Evolutionary conservation across 2,888 invertebrate species (phyloP).

Genomic region (Lepidocyrtoides sp.): DNA sequence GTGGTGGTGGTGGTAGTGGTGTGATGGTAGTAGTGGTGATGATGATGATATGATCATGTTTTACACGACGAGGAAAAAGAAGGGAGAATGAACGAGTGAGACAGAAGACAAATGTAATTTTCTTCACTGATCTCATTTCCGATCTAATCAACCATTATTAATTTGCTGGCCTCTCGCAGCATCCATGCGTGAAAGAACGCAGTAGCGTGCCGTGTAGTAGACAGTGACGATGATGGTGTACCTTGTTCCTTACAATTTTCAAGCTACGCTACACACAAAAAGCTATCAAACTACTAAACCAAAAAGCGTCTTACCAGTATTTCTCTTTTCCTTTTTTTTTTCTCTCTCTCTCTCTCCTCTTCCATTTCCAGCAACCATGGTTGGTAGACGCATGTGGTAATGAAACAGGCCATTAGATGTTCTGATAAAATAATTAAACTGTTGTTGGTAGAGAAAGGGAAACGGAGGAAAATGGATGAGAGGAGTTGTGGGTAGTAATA

Average conservation of each 20-base stretch:
- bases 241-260: slow-evolving; percentile 24
- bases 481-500: slow-evolving; percentile 45
- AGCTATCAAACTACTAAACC: neutral
- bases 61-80: slow-evolving; percentile 42
- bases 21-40: no score
- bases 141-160: slow-evolving; percentile 77
- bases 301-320: neutral
- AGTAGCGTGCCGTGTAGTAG: slow-evolving; percentile 56
- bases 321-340: neutral
- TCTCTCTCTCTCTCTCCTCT: neutral
- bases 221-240: slow-evolving; percentile 33
- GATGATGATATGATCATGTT: slow-evolving; percentile 60
- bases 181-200: slow-evolving; percentile 74
- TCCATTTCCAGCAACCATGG: neutral
- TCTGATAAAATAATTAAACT: slow-evolving; percentile 77
- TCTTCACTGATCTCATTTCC: slow-evolving; percentile 77
- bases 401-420: slow-evolving; percentile 75
- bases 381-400: slow-evolving; percentile 60
- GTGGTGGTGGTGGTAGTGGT: no score
- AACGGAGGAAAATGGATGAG: slow-evolving; percentile 10
- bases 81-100: slow-evolving; percentile 48
- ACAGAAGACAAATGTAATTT: slow-evolving; percentile 77
- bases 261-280: slow-evolving; percentile 6
- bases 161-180: slow-evolving; percentile 74
- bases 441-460: slow-evolving; percentile 46